Evolutionary conservation across 2,888 invertebrate species (phyloP).

Genomic region (Acronicta leporina): DNA sequence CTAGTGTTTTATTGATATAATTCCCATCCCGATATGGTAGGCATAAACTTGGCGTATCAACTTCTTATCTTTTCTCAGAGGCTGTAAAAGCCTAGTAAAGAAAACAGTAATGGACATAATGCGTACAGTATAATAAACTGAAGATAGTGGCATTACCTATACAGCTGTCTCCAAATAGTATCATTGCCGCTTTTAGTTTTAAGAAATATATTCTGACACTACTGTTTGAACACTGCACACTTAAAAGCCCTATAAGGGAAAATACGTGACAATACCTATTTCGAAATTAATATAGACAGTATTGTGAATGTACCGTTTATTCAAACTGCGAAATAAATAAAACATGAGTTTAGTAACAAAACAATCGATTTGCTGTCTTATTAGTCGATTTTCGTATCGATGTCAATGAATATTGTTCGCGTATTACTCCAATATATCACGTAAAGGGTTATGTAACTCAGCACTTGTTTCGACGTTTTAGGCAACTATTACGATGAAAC

Average conservation of each 20-base stretch:
- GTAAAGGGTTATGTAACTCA: conserved; percentile 32
- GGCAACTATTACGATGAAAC: conserved; percentile 55
- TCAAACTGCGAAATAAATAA: conserved; percentile 23
- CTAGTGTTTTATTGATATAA: conserved; percentile 39
- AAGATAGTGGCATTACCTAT: conserved; percentile 27
- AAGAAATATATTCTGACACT: conserved; percentile 33
- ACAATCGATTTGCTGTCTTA: conserved; percentile 34
- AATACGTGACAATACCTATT: conserved; percentile 38
- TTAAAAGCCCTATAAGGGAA: conserved; percentile 24
- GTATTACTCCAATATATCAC: conserved; percentile 26
- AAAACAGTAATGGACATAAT: conserved; percentile 46
- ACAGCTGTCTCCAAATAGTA: conserved; percentile 35
- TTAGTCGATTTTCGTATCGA: conserved; percentile 48
- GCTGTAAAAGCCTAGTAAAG: conserved; percentile 44
- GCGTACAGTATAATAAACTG: conserved; percentile 43
- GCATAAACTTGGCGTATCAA: conserved; percentile 40
- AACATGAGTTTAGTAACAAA: conserved; percentile 38
- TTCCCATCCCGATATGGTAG: conserved; percentile 34
- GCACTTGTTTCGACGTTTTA: conserved; percentile 53
- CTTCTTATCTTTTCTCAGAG: conserved; percentile 36
- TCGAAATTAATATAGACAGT: conserved; percentile 35
- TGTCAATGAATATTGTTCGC: conserved; percentile 45
- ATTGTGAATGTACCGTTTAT: conserved; percentile 17
- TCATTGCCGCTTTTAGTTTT: conserved; percentile 14
- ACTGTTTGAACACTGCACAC: conserved; percentile 12